phyloP scores from a whole-genome alignment of 2,797 vertebrate genomes.

The Crax fasciolata region DNA sequence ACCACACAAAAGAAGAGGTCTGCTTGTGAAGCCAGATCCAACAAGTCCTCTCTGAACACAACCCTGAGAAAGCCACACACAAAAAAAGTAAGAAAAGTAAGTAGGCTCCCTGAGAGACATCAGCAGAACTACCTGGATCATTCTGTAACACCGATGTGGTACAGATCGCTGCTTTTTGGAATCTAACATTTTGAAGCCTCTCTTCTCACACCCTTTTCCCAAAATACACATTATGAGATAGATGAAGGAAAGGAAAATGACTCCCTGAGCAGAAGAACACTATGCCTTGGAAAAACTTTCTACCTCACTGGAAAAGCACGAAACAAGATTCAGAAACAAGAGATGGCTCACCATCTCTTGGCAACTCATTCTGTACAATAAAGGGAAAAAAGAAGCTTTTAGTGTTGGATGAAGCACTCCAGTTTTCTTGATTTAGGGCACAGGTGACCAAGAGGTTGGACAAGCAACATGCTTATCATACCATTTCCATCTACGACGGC shows the following conservation, averaged over 20 bases:
- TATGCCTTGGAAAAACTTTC: background rate
- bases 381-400: background rate
- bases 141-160: accelerated
- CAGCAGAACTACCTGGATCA: background rate
- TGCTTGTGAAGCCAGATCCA: background rate
- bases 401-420: background rate
- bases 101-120: background rate
- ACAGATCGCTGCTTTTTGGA: background rate
- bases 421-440: background rate
- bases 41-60: background rate
- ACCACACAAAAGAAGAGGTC: background rate
- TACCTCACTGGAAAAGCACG: background rate
- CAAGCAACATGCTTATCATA: background rate
- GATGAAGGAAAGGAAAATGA: background rate
- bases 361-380: background rate
- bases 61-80: background rate
- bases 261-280: background rate
- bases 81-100: background rate
- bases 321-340: background rate
- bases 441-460: background rate
- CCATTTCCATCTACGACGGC: constrained; percentile 26
- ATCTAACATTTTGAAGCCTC: background rate
- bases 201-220: background rate
- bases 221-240: background rate
- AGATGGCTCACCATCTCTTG: background rate